These are phyloP conservation scores for Drosophila miranda DNA, from an alignment of 1,140 invertebrate genomes.

Conservation along the genomic window DNA sequence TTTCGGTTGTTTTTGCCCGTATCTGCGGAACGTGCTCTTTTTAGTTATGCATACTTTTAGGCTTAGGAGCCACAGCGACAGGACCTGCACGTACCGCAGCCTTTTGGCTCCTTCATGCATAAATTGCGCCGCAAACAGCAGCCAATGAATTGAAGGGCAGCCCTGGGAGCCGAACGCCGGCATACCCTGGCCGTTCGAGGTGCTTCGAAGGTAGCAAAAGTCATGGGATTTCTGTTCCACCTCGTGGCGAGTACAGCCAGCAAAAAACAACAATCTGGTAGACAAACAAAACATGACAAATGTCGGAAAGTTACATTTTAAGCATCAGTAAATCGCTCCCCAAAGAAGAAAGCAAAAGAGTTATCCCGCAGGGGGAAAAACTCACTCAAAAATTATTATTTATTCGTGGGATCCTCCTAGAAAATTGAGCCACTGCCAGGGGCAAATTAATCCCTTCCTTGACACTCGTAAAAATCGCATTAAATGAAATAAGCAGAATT, in stretches of 20 bases:
- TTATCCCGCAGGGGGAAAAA: background rate
- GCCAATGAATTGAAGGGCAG: no score
- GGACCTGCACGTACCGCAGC: conserved; percentile 52
- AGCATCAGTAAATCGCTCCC: conserved; percentile 18
- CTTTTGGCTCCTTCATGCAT: conserved; percentile 45
- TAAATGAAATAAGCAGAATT: conserved; percentile 70
- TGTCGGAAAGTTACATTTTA: conserved; percentile 56
- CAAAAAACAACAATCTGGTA: conserved; percentile 17
- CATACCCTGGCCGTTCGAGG: no score
- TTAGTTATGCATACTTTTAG: conserved; percentile 78
- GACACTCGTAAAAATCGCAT: conserved; percentile 65
- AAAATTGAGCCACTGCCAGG: conserved; percentile 56
- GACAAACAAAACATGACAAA: conserved; percentile 66
- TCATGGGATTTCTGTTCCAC: no score
- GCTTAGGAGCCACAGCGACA: conserved; percentile 43
- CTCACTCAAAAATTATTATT: conserved; percentile 16
- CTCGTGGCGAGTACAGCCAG: background rate
- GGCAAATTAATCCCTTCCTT: conserved; percentile 43
- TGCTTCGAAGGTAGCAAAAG: no score
- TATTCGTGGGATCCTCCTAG: conserved; percentile 9
- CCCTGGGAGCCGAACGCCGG: no score
- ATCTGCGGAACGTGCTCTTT: conserved; percentile 74
- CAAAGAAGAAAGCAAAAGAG: conserved; percentile 6
- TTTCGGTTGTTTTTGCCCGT: conserved; percentile 60
- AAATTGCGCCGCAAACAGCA: conserved; percentile 47